Evolutionary conservation across 2,888 invertebrate species (phyloP), one percentile per base, ranked within the genome.

Genomic region (Volucella zonaria): DNA sequence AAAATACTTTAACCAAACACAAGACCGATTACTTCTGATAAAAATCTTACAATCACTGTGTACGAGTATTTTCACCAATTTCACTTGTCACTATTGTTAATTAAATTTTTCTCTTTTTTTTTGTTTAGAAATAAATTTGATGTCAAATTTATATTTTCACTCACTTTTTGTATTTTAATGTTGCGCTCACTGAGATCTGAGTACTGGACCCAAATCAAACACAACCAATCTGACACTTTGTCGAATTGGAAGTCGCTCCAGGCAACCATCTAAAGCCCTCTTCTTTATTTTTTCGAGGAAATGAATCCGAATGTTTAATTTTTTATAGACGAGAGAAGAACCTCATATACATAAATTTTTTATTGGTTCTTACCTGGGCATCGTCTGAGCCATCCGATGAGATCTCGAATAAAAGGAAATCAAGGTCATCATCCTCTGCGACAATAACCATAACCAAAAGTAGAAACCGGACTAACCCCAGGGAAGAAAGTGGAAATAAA

Each of bases 151-250:
- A 43, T 54, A 54, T 23, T 54, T 54, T 67, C 54, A 43, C 42
- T 52, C 42, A 66, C 66, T 14, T 54, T 43, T 43, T 2, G 40
- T 11, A 40, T 56, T 38, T 58, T 12, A 3, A 23, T 12, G 45
- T 40, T 68, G 54, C 14, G 43, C 8, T 18, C 47, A 43, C 52
- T 9, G 45, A 12, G 1, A 14, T 23, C 8, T 23, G 14, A 3
- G 18, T 12, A 31, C 31, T 31, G 47, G 40, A 64, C 49, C 56
- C 42, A 74, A 56, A 56, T 56, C 59, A 68, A 59, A 62, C 68
- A 68, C 77, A 70, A 56, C 68, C 77, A 77, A 77, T 54, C 68
- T 77, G 61, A 62, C 42, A 47, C 49, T 62, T 62, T 47, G 56
- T 12, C 38, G 47, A 47, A 12, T 12, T n/a, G 47, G 14, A 70